Conservation (phyloP, 53 echinoderm and acorn worm species). For the Astropecten irregularis region DNA sequence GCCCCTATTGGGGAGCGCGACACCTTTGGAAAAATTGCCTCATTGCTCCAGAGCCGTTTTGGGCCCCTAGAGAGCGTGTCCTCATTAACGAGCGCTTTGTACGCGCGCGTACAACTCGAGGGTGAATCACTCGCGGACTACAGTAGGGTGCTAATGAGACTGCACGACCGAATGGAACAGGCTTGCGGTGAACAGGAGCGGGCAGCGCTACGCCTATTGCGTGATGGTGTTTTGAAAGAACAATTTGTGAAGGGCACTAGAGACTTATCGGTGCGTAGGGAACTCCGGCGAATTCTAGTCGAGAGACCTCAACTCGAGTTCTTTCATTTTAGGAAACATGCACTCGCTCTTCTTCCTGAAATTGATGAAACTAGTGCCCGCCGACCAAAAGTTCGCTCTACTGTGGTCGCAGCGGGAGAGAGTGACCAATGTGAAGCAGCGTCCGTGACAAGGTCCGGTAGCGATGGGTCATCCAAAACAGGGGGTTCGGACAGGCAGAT, state of each 20-base stretch:
- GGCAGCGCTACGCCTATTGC: not conserved
- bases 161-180: conserved; percentile 19
- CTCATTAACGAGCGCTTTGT: conserved; percentile 8
- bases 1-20: not conserved
- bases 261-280: not conserved
- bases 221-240: not conserved
- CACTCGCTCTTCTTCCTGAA: not conserved
- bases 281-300: not conserved
- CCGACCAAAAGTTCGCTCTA: not conserved
- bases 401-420: not conserved
- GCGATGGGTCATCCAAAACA: too few species aligned
- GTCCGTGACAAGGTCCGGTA: too few species aligned
- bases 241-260: not conserved
- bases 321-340: not conserved
- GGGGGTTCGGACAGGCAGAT: too few species aligned
- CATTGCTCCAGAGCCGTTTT: conserved; percentile 6
- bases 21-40: not conserved
- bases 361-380: not conserved
- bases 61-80: conserved; percentile 7
- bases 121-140: conserved; percentile 5
- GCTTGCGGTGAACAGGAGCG: not conserved
- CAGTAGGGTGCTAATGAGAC: conserved; percentile 14
- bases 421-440: not conserved
- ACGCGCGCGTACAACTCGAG: not conserved
- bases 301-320: not conserved